These are phyloP conservation scores for Sprattus sprattus DNA, from an alignment of 2,113 vertebrate genomes.

Conservation along the genomic window DNA sequence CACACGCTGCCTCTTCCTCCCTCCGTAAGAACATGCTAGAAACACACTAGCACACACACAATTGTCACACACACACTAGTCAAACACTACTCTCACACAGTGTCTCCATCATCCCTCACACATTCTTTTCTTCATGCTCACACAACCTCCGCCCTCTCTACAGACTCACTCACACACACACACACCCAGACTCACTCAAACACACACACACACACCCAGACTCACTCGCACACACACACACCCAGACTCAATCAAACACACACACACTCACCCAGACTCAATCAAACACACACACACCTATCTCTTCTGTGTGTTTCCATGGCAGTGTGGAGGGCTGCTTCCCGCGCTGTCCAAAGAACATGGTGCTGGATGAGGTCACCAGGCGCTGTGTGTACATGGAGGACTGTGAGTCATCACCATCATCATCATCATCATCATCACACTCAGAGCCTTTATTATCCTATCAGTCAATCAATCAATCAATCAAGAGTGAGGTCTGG, in stretches of 20 bases:
- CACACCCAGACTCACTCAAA: neutral
- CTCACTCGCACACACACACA: neutral
- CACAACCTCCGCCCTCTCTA: too few relatives aligned
- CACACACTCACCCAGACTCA: neutral
- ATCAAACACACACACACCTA: neutral
- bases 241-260: neutral
- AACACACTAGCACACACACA: too few relatives aligned
- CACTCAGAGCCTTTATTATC: neutral
- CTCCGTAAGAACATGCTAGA: too few relatives aligned
- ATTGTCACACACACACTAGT: too few relatives aligned
- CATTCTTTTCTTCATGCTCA: too few relatives aligned
- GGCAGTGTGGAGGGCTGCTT: slow-evolving; percentile 94
- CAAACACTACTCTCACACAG: too few relatives aligned
- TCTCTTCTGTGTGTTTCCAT: slow-evolving; percentile 36
- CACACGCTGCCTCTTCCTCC: too few relatives aligned
- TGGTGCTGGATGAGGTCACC: slow-evolving; percentile 95
- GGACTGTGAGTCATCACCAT: slow-evolving; percentile 83
- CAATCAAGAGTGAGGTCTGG: too few relatives aligned
- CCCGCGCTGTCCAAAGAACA: slow-evolving; percentile 88
- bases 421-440: neutral
- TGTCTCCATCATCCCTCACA: neutral
- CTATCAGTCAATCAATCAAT: neutral
- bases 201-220: neutral
- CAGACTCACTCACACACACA: neutral
- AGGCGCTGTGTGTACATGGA: slow-evolving; percentile 91